Base-by-base conservation (phyloP, 2,888 invertebrate species). In the Parascotia fuliginaria region DNA sequence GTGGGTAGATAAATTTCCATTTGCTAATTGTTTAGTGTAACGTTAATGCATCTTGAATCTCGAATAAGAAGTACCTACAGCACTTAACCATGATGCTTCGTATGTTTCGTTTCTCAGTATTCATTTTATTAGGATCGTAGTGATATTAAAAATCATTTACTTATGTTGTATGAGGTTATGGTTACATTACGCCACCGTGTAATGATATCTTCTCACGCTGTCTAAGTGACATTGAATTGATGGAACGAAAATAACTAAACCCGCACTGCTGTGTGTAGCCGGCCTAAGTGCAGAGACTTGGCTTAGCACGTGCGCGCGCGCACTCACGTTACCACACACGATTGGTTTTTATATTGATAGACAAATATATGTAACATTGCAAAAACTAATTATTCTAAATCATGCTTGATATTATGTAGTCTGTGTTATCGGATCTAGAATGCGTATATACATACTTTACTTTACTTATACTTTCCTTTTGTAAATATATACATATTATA, bases 281-380 rank as follows among this genome's bases (percentile, higher is more conserved):
- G 56, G 60, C 76, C 71, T 79, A 56, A 73, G 53, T 29, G 31
- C 19, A 47, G 60, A 55, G 71, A 67, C 77, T 73, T 79, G 77
- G 60, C 65, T 2, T 14, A 32, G 52, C 79, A 80, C 79, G 79
- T 80, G 79, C 69, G 44, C 47, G 0, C 4, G 59, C 64, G 63
- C 56, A 50, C 55, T 65, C 76, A 75, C 73, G 73, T 76, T 76
- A 73, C 63, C 47, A 57, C 59, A 68, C 75, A 77, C 71, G 72
- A 65, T 59, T 63, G 60, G 63, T 61, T 65, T 64, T 63, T 55
- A 60, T 69, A 61, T 67, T 65, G 62, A 66, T 55, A 57, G 65
- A 65, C 55, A 68, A 63, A 65, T 65, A 49, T 33, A 54, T 46
- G 45, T 53, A 55, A 56, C 42, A 56, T 19, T 56, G 55, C 46